Base-by-base conservation (phyloP, 2,797 vertebrate species). In the Notamacropus eugenii region DNA sequence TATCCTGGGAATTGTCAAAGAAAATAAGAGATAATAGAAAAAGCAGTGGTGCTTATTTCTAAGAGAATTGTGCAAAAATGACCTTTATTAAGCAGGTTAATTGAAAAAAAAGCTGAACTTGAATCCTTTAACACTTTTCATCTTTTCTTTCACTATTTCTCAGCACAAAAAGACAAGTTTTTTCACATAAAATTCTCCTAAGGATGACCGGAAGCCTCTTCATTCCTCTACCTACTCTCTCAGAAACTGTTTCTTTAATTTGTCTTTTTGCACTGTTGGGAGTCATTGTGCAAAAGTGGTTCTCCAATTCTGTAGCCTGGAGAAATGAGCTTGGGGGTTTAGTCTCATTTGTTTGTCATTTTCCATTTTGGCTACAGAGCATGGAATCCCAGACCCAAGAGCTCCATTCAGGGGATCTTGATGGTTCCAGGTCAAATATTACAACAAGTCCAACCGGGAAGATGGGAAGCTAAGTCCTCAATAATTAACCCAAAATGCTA, bases 1-100 rank as follows among this genome's bases (percentile, higher is more conserved):
- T 95, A 31, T 54, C 16, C 27, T 3, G 22, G 12, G 24, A 54
- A 54, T 4, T 59, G 55, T 92, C 22, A 91, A 93, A 16, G 34
- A 96, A 95, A 90, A 92, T 92, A 93, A 59, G 55, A 58, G 40
- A 19, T 91, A 59, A 55, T 90, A 34, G 52, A 24, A 90, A 29
- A 55, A 96, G 14, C 92, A 5, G 91, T 94, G 91, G 4, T 91
- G 52, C n/a, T 10, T 92, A 67, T 91, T 95, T 97, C 0, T 34
- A 91, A 96, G 96, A 22, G 31, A 67, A 82, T 40, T 74, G 19
- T 82, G 16, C 34, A n/a, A 74, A 40, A 40, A 82, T 50, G 74
- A 50, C 74, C 74, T 50, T 87, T 87, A 87, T 87, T 87, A 50
- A 87, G 40, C 8, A 87, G 40, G 74, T 50, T 87, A 87, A 87